A percentile compares a stretch with the other conserved stretches of the same genome.
These are phyloP conservation scores for Galleria mellonella DNA, from an alignment of 1,140 invertebrate species.

Conservation along the genomic window DNA sequence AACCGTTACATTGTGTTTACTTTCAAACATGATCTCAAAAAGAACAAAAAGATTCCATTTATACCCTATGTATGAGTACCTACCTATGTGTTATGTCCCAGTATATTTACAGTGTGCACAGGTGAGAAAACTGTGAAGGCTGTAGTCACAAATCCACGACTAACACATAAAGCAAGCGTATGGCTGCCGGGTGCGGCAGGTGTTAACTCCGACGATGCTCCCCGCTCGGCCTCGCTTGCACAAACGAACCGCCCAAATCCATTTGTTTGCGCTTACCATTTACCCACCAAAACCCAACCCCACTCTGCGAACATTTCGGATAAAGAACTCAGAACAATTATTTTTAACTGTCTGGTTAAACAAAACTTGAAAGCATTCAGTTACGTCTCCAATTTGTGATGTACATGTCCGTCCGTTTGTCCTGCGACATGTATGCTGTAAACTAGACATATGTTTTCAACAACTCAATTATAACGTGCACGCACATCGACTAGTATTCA, in stretches of 20 bases:
- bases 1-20: no score
- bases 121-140: slow-evolving; percentile 42
- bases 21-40: no score
- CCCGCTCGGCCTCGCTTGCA: slow-evolving; percentile 29
- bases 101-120: slow-evolving; percentile 36
- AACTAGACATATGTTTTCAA: slow-evolving; percentile 19
- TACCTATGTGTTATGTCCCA: slow-evolving; percentile 14
- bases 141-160: slow-evolving; percentile 31
- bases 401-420: no score
- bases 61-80: background rate
- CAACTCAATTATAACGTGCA: slow-evolving; percentile 58
- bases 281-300: slow-evolving; percentile 21
- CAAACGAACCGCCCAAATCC: slow-evolving; percentile 66
- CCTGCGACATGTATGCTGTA: slow-evolving; percentile 13
- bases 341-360: slow-evolving; percentile 19
- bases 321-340: slow-evolving; percentile 25
- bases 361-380: slow-evolving; percentile 42
- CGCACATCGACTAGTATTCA: slow-evolving; percentile 39
- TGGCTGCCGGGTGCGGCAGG: slow-evolving; percentile 49
- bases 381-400: slow-evolving; percentile 32
- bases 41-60: no score
- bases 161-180: slow-evolving; percentile 43
- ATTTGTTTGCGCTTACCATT: slow-evolving; percentile 52
- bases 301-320: slow-evolving; percentile 19
- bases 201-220: slow-evolving; percentile 43